These are phyloP conservation scores for Schizopygopsis pylzovi DNA, from an alignment of 2,797 vertebrate genomes.

Conservation along the genomic window DNA sequence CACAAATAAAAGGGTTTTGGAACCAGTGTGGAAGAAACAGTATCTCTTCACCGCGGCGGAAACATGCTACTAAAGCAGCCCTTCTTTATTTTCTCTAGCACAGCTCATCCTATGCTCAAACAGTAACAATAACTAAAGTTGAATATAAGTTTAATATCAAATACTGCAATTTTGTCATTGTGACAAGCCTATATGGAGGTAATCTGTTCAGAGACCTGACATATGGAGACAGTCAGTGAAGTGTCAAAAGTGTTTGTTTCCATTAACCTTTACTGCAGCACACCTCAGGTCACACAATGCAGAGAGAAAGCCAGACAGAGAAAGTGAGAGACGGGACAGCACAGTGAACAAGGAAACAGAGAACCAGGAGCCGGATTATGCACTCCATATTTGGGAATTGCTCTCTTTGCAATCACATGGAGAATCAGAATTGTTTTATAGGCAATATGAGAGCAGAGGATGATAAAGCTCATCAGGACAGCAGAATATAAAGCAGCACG, in stretches of 20 bases:
- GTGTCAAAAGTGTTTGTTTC: slow-evolving; percentile 31
- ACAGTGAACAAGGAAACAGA: not conserved
- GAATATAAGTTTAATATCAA: not conserved
- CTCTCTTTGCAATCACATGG: not conserved
- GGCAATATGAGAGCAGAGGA: not conserved
- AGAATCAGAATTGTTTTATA: not conserved
- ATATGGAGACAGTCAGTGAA: slow-evolving; percentile 1
- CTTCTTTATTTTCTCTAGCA: too few relatives aligned
- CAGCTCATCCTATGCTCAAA: not conserved
- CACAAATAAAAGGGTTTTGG: too few relatives aligned
- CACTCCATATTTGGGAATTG: slow-evolving; percentile 15
- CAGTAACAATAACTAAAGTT: not conserved
- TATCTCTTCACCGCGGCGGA: too few relatives aligned
- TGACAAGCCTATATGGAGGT: not conserved
- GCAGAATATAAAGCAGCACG: slow-evolving; percentile 12
- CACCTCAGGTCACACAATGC: slow-evolving; percentile 8
- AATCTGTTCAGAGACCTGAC: not conserved
- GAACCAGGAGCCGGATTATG: not conserved
- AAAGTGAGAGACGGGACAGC: not conserved
- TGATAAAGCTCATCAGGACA: slow-evolving; percentile 39
- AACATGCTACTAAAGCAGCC: too few relatives aligned
- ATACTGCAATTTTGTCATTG: not conserved
- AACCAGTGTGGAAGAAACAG: too few relatives aligned
- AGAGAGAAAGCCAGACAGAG: not conserved
- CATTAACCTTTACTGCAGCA: slow-evolving; percentile 34